Evolutionary conservation across 2,888 invertebrate species (phyloP), one percentile per base, ranked within the genome.

Genomic region (Latheticus oryzae): DNA sequence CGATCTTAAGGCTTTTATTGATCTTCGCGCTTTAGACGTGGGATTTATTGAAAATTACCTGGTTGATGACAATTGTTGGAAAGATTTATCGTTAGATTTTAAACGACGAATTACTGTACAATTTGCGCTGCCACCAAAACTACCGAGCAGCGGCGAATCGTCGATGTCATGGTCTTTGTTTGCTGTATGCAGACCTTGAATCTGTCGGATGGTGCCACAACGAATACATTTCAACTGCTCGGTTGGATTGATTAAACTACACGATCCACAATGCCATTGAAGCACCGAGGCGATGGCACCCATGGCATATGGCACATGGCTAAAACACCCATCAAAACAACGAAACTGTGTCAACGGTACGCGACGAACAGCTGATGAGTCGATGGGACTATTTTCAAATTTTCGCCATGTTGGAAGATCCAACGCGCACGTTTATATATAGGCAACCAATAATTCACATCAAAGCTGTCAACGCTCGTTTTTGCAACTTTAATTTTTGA

Each of bases 241-340:
- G 64, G 91, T 92, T 67, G 93, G 91, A 80, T 93, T 93, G 81
- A 93, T 92, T 81, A 90, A 86, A 82, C 89, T 87, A 83, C 93
- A 93, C 81, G 87, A 86, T 80, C 86, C 86, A 85, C 93, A 93
- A 84, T 91, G 90, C 93, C 93, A 94, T 84, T 93, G 93, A 80
- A 93, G 87, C 83, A 93, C 93, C 80, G 93, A 93, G 82, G 93
- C 92, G 84, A 93, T 93, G 80, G 93, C 92, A 82, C 93, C 93
- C 93, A 93, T 93, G 78, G 78, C 54, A 77, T 72, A 73, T 79
- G 77, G 80, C 78, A 80, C 83, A 83, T 83, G 73, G 71, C 69
- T 60, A 52, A 19, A 68, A 67, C 61, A 62, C 68, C 66, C 70
- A 70, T 70, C 64, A 67, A 59, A 54, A 53, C 50, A 48, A 42